A percentile compares a stretch with the other conserved stretches of the same genome.
Conservation (phyloP, 2,797 vertebrate genomes). For the Euphonia xanthogaster region DNA sequence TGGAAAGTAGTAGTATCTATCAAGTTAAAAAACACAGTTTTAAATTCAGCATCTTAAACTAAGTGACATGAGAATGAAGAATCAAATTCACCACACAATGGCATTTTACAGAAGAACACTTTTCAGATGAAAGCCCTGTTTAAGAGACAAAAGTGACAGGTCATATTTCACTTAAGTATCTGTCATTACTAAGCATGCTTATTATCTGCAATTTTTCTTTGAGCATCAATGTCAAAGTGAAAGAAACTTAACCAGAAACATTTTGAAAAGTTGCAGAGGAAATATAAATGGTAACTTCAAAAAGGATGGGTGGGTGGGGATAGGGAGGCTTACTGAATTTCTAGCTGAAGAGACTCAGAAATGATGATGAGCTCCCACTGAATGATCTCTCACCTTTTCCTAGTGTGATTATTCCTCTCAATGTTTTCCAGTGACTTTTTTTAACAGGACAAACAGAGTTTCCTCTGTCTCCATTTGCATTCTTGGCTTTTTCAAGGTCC, state of each 20-base stretch:
- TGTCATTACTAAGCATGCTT: not conserved
- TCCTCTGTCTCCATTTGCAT: slow-evolving; percentile 44
- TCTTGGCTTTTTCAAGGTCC: slow-evolving; percentile 61
- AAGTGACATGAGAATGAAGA: not conserved
- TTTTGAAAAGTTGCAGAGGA: not conserved
- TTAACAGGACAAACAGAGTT: slow-evolving; percentile 57
- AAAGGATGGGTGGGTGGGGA: not conserved
- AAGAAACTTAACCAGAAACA: slow-evolving; percentile 5
- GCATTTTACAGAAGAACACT: not conserved
- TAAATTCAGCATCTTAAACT: not conserved
- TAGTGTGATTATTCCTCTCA: slow-evolving; percentile 74
- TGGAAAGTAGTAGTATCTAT: not conserved
- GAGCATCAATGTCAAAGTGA: not conserved
- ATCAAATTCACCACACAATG: not conserved
- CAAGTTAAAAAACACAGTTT: not conserved
- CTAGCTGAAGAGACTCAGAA: not conserved
- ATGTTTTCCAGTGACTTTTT: slow-evolving; percentile 78
- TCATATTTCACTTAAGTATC: not conserved
- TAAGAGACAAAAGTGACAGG: slow-evolving; percentile 15
- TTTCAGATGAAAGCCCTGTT: not conserved
- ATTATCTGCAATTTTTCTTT: slow-evolving; percentile 13
- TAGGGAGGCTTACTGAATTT: not conserved
- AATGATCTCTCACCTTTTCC: slow-evolving; percentile 73
- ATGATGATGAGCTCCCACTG: not conserved
- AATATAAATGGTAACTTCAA: not conserved